Percentiles rank a stretch among this genome's conserved stretches.
These are phyloP conservation scores for Pyrrhosoma nymphula DNA, from an alignment of 2,888 invertebrate species.

Conservation along the genomic window DNA sequence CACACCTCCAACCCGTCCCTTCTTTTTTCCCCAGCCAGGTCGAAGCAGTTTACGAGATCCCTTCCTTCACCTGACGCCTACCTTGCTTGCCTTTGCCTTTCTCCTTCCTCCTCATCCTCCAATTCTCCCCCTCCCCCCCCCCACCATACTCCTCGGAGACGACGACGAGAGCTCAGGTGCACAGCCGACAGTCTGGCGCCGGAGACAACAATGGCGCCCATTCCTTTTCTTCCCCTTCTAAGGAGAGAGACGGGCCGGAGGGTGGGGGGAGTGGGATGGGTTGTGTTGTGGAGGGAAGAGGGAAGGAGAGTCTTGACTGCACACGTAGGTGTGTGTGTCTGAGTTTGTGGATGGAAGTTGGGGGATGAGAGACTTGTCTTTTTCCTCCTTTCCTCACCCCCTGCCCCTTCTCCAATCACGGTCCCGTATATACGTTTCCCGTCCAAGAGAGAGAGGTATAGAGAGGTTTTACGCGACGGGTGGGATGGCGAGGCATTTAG, in stretches of 20 bases:
- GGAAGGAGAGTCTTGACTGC: constrained; percentile 13
- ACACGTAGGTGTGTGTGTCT: constrained; percentile 16
- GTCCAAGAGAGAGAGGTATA: not conserved
- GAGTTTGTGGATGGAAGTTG: not conserved
- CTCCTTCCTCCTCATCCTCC: not conserved
- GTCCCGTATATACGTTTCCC: not conserved
- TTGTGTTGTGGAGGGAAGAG: not conserved
- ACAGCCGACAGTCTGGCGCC: constrained; percentile 64
- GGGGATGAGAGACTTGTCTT: not conserved
- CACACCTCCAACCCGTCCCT: not conserved
- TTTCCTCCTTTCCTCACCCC: not conserved
- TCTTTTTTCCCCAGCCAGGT: not conserved
- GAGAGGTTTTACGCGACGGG: not conserved
- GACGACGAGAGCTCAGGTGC: constrained; percentile 46
- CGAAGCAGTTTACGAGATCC: constrained; percentile 36
- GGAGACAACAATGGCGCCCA: constrained; percentile 45
- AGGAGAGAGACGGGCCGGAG: not conserved
- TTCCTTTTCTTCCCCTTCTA: constrained; percentile 35
- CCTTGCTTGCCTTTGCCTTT: constrained; percentile 16
- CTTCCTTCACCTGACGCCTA: constrained; percentile 32
- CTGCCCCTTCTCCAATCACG: not conserved
- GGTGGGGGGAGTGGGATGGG: not conserved
- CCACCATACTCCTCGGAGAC: not conserved
- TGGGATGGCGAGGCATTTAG: not conserved
- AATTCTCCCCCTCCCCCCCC: not conserved